Conservation (phyloP, 64 coral and sea anemone genomes). For the Dendronephthya gigantea region DNA sequence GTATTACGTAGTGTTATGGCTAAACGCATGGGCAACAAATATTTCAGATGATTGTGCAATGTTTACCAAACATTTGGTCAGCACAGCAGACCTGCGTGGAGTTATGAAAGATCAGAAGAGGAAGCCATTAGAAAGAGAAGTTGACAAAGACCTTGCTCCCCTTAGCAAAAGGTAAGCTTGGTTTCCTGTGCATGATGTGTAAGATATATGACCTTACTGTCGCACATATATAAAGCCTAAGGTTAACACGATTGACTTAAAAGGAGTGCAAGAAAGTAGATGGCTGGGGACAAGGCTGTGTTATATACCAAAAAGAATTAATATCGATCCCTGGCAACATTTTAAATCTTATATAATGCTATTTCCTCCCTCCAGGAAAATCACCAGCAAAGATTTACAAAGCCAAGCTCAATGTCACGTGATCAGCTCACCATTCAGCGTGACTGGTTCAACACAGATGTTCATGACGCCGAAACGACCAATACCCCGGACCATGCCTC, state of each 20-base stretch:
- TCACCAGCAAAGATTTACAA: slow-evolving; percentile 30
- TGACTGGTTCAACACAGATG: slow-evolving; percentile 86
- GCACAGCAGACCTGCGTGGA: not conserved
- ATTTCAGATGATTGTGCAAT: not conserved
- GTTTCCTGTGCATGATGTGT: too few species aligned
- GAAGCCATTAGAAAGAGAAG: slow-evolving; percentile 14
- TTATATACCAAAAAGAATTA: too few species aligned
- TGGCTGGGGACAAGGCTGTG: too few species aligned
- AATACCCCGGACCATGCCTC: slow-evolving; percentile 47
- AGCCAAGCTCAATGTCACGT: slow-evolving; percentile 49
- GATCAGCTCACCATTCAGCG: slow-evolving; percentile 66
- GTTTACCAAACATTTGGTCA: not conserved
- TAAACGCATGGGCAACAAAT: not conserved
- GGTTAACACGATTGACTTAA: too few species aligned
- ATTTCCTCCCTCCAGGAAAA: not conserved
- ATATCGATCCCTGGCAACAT: too few species aligned
- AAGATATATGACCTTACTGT: too few species aligned
- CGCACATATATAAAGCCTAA: too few species aligned
- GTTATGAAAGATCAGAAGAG: not conserved
- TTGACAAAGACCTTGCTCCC: not conserved
- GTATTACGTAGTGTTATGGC: too few species aligned
- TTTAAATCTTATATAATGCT: not conserved
- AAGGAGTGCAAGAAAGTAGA: too few species aligned
- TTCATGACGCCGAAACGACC: slow-evolving; percentile 77
- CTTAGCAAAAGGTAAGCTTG: not conserved